Base-by-base conservation (phyloP, 2,888 invertebrate genomes). In the Brenthis ino region DNA sequence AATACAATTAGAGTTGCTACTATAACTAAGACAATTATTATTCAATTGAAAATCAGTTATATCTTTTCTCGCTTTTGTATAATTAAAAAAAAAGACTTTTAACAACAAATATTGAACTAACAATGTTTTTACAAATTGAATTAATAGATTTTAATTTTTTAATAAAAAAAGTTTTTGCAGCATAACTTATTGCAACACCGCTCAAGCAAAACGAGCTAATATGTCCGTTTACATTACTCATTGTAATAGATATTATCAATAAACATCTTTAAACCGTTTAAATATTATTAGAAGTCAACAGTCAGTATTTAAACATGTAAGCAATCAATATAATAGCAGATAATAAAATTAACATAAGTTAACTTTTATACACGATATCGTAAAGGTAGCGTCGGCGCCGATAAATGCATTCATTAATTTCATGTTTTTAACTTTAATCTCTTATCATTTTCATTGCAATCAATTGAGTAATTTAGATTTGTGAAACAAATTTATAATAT, bases 231-330 rank as follows among this genome's bases (percentile, higher is more conserved):
- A 63, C 56, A 56, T 60, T 16, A 43, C 24, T 67, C 56, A 67
- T 61, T 63, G 56, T 67, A 56, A 67, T 43, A 67, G 56, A 63
- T 67, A 63, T 63, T 67, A 67, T 64, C 28, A 63, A 63, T 67
- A 63, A 56, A 54, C 20, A 54, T 61, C 56, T 56, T 63, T 43
- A 57, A 57, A 67, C 56, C 50, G 61, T 63, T 61, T 57, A 43
- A 51, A 37, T 50, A 63, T 67, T 57, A 58, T 67, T 51, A 58
- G 11, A 37, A 61, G 14, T 55, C 50, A 61, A 55, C 54, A 60
- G 48, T 28, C 24, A 16, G 24, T 57, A 50, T 47, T 67, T 67
- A 61, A 16, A 37, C 33, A 63, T 37, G 54, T 37, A 51, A 61
- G 33, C 37, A 37, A 61, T 61, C 37, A 56, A 37, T 53, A 53